Base-by-base conservation (phyloP, 2,888 invertebrate species). In the Lacanobia wlatinum region DNA sequence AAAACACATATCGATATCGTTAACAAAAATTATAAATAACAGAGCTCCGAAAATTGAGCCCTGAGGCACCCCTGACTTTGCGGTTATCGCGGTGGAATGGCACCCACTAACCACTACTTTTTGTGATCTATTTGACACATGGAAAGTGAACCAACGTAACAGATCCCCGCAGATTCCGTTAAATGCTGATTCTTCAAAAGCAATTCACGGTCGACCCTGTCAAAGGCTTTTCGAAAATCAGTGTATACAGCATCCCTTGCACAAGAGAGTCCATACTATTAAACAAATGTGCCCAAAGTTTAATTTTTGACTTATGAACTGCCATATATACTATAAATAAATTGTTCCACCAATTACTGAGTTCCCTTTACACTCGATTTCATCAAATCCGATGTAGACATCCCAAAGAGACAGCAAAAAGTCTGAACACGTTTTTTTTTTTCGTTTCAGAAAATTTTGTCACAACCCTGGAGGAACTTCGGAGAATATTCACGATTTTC, bases 401-500 rank as follows among this genome's bases (percentile, higher is more conserved):
- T 7, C 14, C 14, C 21, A 50, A 56, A 75, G 14, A 21, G 16
- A 55, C 40, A 18, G 1, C 18, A n/a, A 40, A 56, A 62, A 69
- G 53, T 76, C 82, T 78, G 78, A 78, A 61, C 48, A 23, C 34
- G 61, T 63, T 66, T 65, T 69, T 74, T 52, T 40, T 63, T 78
- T 69, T 82, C 62, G 21, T 78, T 78, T 28, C 78, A 78, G 78
- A 55, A 53, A 38, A 34, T 4, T 7, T 10, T 52, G 6, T 55
- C 55, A 28, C 34, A 6, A 4, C 55, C 34, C 59, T 23, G 56
- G 64, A 56, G 34, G 69, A 78, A 65, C 56, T 72, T 4, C 69
- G 81, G 65, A 66, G 81, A 79, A 53, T 80, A 70, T 65, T 73
- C 56, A 71, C 69, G 1, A 70, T 80, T 4, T 61, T 90, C 10